Base-by-base conservation (phyloP, 2,113 vertebrate genomes). In the Cyprinodon brontotheroides region DNA sequence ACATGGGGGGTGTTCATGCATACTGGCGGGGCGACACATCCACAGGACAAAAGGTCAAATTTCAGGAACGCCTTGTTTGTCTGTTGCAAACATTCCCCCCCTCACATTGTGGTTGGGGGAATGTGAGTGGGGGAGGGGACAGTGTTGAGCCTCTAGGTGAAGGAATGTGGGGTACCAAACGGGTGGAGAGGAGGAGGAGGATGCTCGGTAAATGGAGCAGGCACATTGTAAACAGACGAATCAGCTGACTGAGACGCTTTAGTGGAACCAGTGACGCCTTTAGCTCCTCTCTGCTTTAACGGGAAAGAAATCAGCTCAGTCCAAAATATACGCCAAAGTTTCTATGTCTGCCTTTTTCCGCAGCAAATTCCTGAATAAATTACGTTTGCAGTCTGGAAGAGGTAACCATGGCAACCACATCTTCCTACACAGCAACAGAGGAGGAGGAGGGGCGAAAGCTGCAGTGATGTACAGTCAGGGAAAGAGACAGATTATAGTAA, bases 331-430 rank as follows among this genome's bases (percentile, higher is more conserved):
- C 10, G 12, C 37, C 20, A 57, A 4, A 20, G 17, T 20, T n/a
- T 57, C 17, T 57, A 15, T 57, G 50, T 20, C 20, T n/a, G 61
- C 48, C 50, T 61, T 41, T 78, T 36, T 75, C 43, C 36, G 29
- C 53, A 14, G 90, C 87, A 92, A 93, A 95, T 95, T 93, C 94
- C 94, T 94, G 93, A 92, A 92, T 93, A 94, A 94, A 94, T 93
- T 89, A 90, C 92, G 92, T 92, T 95, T 94, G 94, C 93, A 92
- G 80, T 86, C 66, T 91, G 89, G 88, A 79, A 38, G 83, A 13
- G 66, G 95, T 95, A 93, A 93, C 95, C 94, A 91, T 93, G 93
- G 94, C 90, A 96, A 96, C 95, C 77, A 4, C 39, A 45, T 61
- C 68, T 41, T 72, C 70, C 88, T 80, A 61, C 87, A 93, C 66